Conservation (phyloP, 2,888 invertebrate species). For the Zootermopsis nevadensis region DNA sequence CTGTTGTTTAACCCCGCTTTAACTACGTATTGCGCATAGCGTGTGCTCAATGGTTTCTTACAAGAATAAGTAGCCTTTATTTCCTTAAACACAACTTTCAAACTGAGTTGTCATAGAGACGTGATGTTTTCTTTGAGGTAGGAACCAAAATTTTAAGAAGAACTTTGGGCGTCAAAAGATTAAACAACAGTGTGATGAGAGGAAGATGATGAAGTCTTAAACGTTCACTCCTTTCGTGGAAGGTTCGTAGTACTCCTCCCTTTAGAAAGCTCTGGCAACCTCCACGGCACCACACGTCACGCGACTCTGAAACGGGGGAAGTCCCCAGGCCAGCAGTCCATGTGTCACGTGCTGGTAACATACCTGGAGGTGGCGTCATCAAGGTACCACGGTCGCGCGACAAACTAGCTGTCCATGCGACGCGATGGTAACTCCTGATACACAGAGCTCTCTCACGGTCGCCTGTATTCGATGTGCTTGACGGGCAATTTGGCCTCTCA, state of each 20-base stretch:
- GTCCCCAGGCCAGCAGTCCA: neutral
- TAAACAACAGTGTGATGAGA: neutral
- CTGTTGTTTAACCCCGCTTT: too few relatives aligned
- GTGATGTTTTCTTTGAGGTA: too few relatives aligned
- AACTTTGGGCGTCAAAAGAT: too few relatives aligned
- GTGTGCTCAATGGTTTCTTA: too few relatives aligned
- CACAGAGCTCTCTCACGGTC: neutral
- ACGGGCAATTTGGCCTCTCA: neutral
- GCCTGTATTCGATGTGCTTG: constrained; percentile 6
- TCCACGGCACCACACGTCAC: constrained; percentile 18
- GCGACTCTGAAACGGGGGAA: neutral
- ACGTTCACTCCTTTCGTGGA: neutral
- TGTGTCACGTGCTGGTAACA: constrained; percentile 5
- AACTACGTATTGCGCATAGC: too few relatives aligned
- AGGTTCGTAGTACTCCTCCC: too few relatives aligned
- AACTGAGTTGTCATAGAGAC: too few relatives aligned
- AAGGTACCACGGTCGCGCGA: constrained; percentile 14
- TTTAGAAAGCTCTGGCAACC: neutral
- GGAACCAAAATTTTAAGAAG: too few relatives aligned
- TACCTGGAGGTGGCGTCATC: neutral
- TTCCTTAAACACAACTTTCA: too few relatives aligned
- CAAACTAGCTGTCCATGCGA: constrained; percentile 4
- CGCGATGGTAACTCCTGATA: constrained; percentile 4
- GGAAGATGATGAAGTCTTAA: neutral
- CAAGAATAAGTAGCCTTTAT: too few relatives aligned